phyloP scores from a whole-genome alignment of 2,888 invertebrate species.

The Thymelicus sylvestris region DNA sequence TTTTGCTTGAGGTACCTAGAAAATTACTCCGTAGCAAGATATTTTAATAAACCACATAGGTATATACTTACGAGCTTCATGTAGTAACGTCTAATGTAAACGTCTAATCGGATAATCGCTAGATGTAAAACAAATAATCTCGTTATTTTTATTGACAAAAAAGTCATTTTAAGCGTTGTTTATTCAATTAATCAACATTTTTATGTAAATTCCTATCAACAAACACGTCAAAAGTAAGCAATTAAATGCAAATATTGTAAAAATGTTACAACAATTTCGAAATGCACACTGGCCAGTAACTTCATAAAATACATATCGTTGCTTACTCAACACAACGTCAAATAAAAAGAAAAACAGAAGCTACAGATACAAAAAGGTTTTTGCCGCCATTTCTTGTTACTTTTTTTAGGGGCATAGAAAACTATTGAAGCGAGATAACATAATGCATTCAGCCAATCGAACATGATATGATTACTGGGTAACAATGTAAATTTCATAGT shows the following conservation, averaged over 20 bases:
- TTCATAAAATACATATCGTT: conserved; percentile 15
- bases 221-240: not conserved
- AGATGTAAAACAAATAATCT: too few relatives aligned
- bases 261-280: conserved; percentile 3
- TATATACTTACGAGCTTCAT: too few relatives aligned
- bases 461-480: conserved; percentile 41
- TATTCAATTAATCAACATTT: conserved; percentile 2
- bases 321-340: conserved; percentile 33
- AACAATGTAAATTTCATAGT: conserved; percentile 39
- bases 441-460: conserved; percentile 41
- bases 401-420: conserved; percentile 38
- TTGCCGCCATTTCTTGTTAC: conserved; percentile 36
- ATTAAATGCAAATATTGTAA: conserved; percentile 6
- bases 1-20: too few relatives aligned
- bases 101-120: too few relatives aligned
- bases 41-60: too few relatives aligned
- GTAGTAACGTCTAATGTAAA: too few relatives aligned
- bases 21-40: too few relatives aligned
- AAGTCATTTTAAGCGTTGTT: not conserved
- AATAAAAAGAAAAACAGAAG: conserved; percentile 39
- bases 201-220: conserved; percentile 7
- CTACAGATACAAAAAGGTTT: conserved; percentile 20
- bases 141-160: not conserved
- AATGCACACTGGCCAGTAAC: not conserved
- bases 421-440: conserved; percentile 38